Percentiles rank a stretch among this genome's conserved stretches.
Conservation (phyloP, 1,140 invertebrate species). For the Neoseiulus cucumeris region DNA sequence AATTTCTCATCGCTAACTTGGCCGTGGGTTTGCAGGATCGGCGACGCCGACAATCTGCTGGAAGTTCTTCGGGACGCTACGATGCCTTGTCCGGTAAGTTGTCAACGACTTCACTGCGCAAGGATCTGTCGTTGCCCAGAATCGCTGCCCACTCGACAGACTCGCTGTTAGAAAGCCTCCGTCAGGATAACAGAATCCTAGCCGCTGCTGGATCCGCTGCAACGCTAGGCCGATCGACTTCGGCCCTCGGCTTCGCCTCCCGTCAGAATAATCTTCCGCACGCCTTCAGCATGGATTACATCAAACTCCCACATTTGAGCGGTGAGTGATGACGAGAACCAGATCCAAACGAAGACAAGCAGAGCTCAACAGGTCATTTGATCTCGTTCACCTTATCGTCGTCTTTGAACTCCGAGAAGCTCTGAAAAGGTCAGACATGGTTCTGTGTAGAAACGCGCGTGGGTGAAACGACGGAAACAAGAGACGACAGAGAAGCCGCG, state of each 20-base stretch:
- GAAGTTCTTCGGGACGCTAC: neutral
- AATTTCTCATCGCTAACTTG: neutral
- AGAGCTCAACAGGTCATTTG: no score
- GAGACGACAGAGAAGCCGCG: no score
- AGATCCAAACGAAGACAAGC: no score
- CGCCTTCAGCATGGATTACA: constrained; percentile 7
- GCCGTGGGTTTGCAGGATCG: neutral
- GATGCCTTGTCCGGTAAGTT: neutral
- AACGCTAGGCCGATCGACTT: neutral
- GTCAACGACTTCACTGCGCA: constrained; percentile 4
- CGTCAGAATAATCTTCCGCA: constrained; percentile 7
- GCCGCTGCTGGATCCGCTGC: neutral
- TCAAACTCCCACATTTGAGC: constrained; percentile 6
- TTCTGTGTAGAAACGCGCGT: no score
- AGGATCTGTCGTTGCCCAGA: neutral
- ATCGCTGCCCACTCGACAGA: constrained; percentile 8
- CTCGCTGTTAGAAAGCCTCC: constrained; percentile 2
- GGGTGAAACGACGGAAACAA: no score
- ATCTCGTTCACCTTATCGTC: no score
- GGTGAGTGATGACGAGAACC: neutral
- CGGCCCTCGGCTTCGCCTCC: constrained; percentile 1
- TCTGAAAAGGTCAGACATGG: no score
- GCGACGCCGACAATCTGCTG: neutral
- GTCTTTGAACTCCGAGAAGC: no score
- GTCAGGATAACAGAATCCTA: constrained; percentile 2